A percentile compares a stretch with the other conserved stretches of the same genome.
Conservation (phyloP, 1,140 invertebrate genomes). For the Rhyacophila brunnea region DNA sequence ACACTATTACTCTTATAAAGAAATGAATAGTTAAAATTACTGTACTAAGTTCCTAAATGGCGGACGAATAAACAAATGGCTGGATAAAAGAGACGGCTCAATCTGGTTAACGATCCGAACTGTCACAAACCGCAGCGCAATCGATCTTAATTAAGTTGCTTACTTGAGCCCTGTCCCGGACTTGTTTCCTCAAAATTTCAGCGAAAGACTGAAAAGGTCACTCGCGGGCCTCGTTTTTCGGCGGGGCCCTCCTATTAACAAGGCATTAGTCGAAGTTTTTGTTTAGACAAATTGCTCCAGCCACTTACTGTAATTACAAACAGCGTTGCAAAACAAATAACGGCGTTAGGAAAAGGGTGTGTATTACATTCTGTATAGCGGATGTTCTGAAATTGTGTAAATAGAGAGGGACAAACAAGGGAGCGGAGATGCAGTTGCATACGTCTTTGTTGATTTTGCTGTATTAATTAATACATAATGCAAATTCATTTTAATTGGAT, state of each 20-base stretch:
- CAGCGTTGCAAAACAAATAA: constrained; percentile 15
- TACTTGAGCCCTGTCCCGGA: too few species aligned
- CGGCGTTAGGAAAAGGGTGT: constrained; percentile 5
- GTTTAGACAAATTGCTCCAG: constrained; percentile 25
- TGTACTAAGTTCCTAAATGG: too few species aligned
- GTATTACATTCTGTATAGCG: constrained; percentile 1
- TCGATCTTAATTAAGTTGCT: constrained; percentile 20
- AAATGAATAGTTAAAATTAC: too few species aligned
- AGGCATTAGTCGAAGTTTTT: constrained; percentile 20
- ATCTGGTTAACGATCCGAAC: background rate
- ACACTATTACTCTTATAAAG: too few species aligned
- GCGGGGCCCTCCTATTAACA: constrained; percentile 6
- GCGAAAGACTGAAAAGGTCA: background rate
- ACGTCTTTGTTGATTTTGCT: background rate
- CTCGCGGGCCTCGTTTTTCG: background rate
- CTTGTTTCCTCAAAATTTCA: too few species aligned
- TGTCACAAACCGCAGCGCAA: constrained; percentile 7
- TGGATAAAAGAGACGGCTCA: too few species aligned
- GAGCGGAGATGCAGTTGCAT: background rate
- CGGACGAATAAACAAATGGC: too few species aligned
- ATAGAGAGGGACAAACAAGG: constrained; percentile 3
- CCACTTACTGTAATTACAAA: constrained; percentile 24
- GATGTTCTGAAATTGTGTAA: constrained; percentile 14
- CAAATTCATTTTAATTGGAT: too few species aligned
- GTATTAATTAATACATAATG: background rate